phyloP scores from a whole-genome alignment of 2,113 vertebrate genomes.

The Chamaea fasciata region DNA sequence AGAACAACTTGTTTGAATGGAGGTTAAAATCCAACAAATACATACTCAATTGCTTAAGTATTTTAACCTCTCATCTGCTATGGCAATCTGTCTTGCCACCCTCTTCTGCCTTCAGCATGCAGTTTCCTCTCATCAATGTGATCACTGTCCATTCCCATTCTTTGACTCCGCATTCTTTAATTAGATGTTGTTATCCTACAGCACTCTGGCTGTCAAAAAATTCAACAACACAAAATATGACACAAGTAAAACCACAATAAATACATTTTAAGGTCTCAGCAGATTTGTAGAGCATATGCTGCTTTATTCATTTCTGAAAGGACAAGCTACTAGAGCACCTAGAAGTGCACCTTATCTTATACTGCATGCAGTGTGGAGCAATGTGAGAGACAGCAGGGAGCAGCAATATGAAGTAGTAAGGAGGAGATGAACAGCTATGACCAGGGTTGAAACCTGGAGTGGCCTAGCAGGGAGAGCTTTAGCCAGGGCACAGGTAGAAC shows the following conservation, averaged over 20 bases:
- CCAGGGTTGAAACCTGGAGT: background rate
- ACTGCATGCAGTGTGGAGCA: background rate
- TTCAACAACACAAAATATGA: background rate
- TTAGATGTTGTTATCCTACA: background rate
- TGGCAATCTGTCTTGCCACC: background rate
- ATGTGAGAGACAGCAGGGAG: fast-evolving
- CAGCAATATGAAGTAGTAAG: background rate
- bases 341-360: background rate
- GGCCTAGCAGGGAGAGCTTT: background rate
- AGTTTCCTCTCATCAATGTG: background rate
- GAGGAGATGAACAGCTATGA: background rate
- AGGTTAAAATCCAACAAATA: background rate
- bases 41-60: background rate
- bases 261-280: background rate
- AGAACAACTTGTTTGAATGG: background rate
- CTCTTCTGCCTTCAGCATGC: background rate
- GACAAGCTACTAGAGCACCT: background rate
- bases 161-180: background rate
- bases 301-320: background rate
- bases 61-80: background rate
- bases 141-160: background rate
- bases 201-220: background rate
- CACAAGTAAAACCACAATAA: background rate
- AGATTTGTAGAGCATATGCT: background rate
- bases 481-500: background rate